Percentiles rank a stretch among this genome's conserved stretches.
Evolutionary conservation across 2,797 vertebrate species (phyloP).

Genomic region (Phoebastria nigripes): DNA sequence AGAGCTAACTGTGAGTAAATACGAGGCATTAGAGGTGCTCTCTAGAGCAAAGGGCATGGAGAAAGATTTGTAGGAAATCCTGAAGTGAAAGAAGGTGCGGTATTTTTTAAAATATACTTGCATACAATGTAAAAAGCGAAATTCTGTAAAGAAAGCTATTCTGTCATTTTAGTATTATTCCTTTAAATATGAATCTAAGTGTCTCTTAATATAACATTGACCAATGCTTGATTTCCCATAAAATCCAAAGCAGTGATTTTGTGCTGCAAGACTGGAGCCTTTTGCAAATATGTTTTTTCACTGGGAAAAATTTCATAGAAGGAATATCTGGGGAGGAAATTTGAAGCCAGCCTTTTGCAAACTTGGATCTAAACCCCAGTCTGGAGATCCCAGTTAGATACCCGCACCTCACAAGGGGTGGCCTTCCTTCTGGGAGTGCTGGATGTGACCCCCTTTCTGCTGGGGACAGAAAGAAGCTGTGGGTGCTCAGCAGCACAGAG

Average conservation of each 20-base stretch:
- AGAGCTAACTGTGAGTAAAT: constrained; percentile 64
- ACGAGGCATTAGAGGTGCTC: constrained; percentile 15
- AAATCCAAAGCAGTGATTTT: neutral
- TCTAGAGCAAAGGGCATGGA: constrained; percentile 53
- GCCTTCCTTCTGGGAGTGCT: neutral
- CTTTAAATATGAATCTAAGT: neutral
- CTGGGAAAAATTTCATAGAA: neutral
- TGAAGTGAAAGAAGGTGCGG: constrained; percentile 1
- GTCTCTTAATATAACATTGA: neutral
- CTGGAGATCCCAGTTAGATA: neutral
- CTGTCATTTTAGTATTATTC: neutral
- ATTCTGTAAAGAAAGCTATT: neutral
- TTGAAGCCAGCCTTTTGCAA: neutral
- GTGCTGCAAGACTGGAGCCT: neutral
- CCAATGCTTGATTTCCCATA: neutral
- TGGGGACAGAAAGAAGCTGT: neutral
- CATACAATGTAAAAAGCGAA: neutral
- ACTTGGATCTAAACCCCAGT: neutral
- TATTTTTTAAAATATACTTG: neutral
- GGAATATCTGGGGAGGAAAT: neutral
- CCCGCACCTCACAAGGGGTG: neutral
- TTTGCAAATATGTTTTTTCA: neutral
- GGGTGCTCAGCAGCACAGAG: neutral
- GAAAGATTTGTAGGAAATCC: constrained; percentile 51
- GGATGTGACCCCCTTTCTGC: neutral